Conservation (phyloP, 2,797 vertebrate species). For the Calcarius lapponicus region DNA sequence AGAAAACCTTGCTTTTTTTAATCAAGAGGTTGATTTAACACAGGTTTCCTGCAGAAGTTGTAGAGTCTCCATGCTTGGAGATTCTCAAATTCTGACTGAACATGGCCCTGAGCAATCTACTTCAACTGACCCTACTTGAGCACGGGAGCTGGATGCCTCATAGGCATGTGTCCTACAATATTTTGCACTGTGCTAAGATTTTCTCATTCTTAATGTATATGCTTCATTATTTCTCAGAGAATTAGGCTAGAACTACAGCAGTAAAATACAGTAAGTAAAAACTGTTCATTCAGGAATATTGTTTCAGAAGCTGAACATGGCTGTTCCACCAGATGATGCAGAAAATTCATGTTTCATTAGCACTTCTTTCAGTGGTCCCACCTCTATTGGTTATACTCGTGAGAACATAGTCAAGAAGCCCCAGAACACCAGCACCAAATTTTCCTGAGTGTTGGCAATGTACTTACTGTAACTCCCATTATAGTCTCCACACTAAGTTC, state of each 20-base stretch:
- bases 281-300: neutral
- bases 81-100: neutral
- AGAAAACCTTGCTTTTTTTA: neutral
- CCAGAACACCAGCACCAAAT: neutral
- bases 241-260: neutral
- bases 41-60: neutral
- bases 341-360: neutral
- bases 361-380: neutral
- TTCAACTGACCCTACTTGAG: neutral
- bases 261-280: neutral
- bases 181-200: neutral
- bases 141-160: fast-evolving
- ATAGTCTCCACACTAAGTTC: neutral
- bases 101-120: neutral
- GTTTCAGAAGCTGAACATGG: neutral
- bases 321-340: neutral
- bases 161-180: neutral
- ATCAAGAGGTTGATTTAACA: neutral
- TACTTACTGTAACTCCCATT: neutral
- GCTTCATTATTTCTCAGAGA: neutral
- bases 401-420: neutral
- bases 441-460: neutral
- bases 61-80: neutral
- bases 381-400: neutral
- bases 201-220: neutral